phyloP scores from a whole-genome alignment of 2,797 vertebrate genomes.

The Peromyscus aztecus region DNA sequence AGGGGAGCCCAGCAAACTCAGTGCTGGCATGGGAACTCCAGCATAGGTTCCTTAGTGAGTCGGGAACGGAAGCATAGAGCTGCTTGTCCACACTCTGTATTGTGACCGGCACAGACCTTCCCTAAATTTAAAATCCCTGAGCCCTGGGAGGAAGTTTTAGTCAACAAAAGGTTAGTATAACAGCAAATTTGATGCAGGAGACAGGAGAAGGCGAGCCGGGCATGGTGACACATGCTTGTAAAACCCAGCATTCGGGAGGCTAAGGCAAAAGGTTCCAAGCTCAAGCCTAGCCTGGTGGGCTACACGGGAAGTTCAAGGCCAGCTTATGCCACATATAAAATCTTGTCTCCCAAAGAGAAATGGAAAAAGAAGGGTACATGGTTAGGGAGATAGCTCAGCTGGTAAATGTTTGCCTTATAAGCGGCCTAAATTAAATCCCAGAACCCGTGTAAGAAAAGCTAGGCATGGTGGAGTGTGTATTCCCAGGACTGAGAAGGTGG shows the following conservation, averaged over 20 bases:
- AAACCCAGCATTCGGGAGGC: background rate
- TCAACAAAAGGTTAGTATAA: background rate
- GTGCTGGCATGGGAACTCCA: constrained; percentile 54
- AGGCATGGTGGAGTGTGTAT: background rate
- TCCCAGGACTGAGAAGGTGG: background rate
- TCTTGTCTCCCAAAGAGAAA: background rate
- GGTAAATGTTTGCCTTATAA: background rate
- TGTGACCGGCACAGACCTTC: background rate
- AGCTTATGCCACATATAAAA: background rate
- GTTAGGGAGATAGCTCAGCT: background rate
- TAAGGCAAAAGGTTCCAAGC: background rate
- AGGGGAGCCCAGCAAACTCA: constrained; percentile 42
- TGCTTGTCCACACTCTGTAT: background rate
- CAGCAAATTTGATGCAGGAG: background rate
- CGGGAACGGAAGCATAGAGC: background rate
- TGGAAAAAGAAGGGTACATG: background rate
- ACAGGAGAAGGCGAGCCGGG: background rate
- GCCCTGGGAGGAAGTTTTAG: background rate
- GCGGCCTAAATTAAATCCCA: background rate
- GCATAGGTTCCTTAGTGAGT: background rate
- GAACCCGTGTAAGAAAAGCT: background rate
- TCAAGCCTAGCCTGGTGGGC: background rate
- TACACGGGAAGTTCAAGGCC: background rate
- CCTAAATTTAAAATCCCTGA: background rate
- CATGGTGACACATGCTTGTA: background rate